Evolutionary conservation across 2,797 vertebrate genomes (phyloP), one percentile per base, ranked within the genome.

Genomic region (Mionectes olivaceus): DNA sequence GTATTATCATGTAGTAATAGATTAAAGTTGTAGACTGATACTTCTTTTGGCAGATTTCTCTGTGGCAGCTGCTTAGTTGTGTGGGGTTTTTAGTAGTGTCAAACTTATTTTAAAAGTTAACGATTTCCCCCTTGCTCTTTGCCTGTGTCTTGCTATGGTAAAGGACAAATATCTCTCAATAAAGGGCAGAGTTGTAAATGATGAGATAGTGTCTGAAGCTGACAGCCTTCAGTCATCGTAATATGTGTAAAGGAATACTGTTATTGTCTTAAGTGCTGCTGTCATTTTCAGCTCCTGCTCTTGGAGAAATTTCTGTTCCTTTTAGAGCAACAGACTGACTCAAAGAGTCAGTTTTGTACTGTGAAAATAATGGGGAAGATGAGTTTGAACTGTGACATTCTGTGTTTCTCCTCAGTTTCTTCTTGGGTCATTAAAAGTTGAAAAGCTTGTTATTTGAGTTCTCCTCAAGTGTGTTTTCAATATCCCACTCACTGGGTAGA

Each of bases 231-330:
- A 83, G 27, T 92, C 86, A 69, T 13, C 76, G 23, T 76, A 87
- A 84, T 78, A n/a, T 24, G 11, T 92, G 74, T 87, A 70, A 91
- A 79, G 41, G 27, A 89, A 81, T 79, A 63, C 47, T 67, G 50
- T 73, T 86, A 52, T 76, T 93, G 80, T 92, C 63, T 46, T 89
- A 90, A 90, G 35, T 84, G 67, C 32, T 74, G 56, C 77, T 93
- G 74, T 93, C 85, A 67, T 69, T n/a, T 94, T 87, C 67, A 70
- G 9, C 41, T 76, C 19, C 47, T 82, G 39, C 52, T 89, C 53
- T 87, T 13, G 1, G 27, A 89, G 39, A 63, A 85, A 83, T 89
- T 81, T 90, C 35, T 73, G 15, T 59, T 73, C 47, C 56, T 84
- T 87, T 87, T 49, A 60, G 71, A 94, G 39, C 52, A 87, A 27